Evolutionary conservation across 2,797 vertebrate species (phyloP).

Genomic region (Apogon hyalosoma): DNA sequence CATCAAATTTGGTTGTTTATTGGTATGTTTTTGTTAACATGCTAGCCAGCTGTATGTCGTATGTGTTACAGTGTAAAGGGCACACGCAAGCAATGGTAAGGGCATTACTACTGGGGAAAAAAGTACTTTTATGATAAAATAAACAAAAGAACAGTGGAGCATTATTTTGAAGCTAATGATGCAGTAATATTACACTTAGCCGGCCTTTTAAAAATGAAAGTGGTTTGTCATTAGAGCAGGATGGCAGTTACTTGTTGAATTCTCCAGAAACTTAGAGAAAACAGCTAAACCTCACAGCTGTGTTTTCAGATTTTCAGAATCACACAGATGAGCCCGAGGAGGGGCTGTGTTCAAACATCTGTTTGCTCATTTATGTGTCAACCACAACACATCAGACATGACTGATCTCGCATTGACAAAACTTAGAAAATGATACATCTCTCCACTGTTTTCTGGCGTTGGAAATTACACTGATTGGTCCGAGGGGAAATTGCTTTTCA

Average conservation of each 20-base stretch:
- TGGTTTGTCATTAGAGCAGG: background rate
- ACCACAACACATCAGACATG: conserved; percentile 59
- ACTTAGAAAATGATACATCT: conserved; percentile 63
- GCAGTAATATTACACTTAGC: background rate
- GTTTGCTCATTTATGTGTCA: conserved; percentile 69
- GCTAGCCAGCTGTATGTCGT: too few relatives aligned
- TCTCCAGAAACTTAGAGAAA: conserved; percentile 37
- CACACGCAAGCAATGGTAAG: too few relatives aligned
- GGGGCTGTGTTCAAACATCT: conserved; percentile 61
- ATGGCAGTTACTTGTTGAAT: conserved; percentile 29
- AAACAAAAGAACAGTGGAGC: background rate
- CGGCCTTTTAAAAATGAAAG: background rate
- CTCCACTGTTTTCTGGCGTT: conserved; percentile 42
- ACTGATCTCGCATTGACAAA: conserved; percentile 62
- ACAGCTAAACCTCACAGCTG: conserved; percentile 45
- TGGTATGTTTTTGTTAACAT: too few relatives aligned
- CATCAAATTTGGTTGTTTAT: too few relatives aligned
- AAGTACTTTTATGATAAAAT: too few relatives aligned
- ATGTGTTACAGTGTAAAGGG: too few relatives aligned
- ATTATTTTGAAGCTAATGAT: background rate
- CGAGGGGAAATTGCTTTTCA: conserved; percentile 66
- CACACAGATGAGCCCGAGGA: conserved; percentile 46
- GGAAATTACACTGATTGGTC: conserved; percentile 62
- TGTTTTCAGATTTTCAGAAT: conserved; percentile 47
- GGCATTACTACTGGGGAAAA: too few relatives aligned